Conservation (phyloP, 2,888 invertebrate species). For the Bruchidius siliquastri region DNA sequence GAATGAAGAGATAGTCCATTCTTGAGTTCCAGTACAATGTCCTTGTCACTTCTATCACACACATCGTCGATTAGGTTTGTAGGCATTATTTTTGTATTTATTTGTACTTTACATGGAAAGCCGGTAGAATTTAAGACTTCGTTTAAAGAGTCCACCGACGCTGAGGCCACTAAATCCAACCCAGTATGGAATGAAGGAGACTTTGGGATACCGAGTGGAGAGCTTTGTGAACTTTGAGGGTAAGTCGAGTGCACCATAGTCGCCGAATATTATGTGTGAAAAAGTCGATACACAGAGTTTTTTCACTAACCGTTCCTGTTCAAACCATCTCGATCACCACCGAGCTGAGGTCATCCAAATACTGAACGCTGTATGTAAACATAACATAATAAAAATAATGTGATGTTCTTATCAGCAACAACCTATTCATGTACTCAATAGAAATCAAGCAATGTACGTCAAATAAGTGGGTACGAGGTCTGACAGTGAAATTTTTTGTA, state of each 20-base stretch:
- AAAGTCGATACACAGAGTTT: neutral
- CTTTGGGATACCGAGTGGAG: conserved; percentile 63
- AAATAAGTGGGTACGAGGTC: neutral
- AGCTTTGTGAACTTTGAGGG: conserved; percentile 42
- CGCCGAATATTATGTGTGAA: neutral
- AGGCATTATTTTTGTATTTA: neutral
- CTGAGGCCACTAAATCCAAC: conserved; percentile 71
- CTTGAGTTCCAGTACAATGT: neutral
- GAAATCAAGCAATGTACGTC: neutral
- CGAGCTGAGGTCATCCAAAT: neutral
- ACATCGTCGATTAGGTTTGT: neutral
- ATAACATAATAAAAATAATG: neutral
- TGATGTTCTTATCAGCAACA: neutral
- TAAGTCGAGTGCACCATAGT: conserved; percentile 47
- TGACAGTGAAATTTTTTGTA: neutral
- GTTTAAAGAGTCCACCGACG: conserved; percentile 47
- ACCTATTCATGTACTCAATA: neutral
- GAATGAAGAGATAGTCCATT: neutral
- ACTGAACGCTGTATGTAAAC: neutral
- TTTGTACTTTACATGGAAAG: conserved; percentile 15
- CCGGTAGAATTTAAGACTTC: conserved; percentile 35
- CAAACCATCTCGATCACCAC: neutral
- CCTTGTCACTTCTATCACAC: neutral
- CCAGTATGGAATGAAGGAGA: conserved; percentile 76
- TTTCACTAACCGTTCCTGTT: conserved; percentile 7